Conservation (phyloP, 2,888 invertebrate genomes). For the Eristalinus aeneus region DNA sequence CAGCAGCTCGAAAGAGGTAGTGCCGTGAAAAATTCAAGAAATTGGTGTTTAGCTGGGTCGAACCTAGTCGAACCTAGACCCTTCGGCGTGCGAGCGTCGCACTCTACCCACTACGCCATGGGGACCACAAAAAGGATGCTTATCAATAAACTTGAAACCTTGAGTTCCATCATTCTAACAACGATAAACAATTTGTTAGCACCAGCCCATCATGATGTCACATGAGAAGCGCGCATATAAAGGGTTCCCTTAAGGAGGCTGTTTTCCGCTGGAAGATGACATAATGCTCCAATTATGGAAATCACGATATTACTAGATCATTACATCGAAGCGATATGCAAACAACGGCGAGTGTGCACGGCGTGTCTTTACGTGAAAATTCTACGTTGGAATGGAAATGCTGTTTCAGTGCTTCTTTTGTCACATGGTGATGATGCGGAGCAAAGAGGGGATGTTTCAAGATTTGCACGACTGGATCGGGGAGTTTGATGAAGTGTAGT, state of each 20-base stretch:
- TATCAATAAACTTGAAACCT: neutral
- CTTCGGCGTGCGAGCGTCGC: too few relatives aligned
- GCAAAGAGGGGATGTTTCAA: too few relatives aligned
- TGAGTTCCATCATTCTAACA: neutral
- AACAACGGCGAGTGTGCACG: slow-evolving; percentile 8
- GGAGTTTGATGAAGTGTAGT: too few relatives aligned
- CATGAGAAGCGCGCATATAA: neutral
- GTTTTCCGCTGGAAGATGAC: slow-evolving; percentile 36
- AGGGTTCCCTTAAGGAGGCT: neutral
- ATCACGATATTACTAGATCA: slow-evolving; percentile 59
- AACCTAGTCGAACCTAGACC: too few relatives aligned
- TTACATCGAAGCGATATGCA: slow-evolving; percentile 43
- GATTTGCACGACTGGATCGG: too few relatives aligned
- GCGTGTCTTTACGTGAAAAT: slow-evolving; percentile 7
- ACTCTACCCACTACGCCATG: too few relatives aligned
- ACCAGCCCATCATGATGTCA: neutral
- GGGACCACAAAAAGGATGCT: too few relatives aligned
- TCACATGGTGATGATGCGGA: too few relatives aligned
- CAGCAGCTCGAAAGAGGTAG: too few relatives aligned
- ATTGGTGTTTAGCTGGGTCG: too few relatives aligned
- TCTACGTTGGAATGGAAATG: slow-evolving; percentile 2
- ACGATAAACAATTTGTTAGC: neutral
- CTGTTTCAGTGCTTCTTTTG: too few relatives aligned
- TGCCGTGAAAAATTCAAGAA: too few relatives aligned
- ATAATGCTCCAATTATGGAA: slow-evolving; percentile 64